Evolutionary conservation across 2,113 vertebrate genomes (phyloP).

Genomic region (Lanius collurio): DNA sequence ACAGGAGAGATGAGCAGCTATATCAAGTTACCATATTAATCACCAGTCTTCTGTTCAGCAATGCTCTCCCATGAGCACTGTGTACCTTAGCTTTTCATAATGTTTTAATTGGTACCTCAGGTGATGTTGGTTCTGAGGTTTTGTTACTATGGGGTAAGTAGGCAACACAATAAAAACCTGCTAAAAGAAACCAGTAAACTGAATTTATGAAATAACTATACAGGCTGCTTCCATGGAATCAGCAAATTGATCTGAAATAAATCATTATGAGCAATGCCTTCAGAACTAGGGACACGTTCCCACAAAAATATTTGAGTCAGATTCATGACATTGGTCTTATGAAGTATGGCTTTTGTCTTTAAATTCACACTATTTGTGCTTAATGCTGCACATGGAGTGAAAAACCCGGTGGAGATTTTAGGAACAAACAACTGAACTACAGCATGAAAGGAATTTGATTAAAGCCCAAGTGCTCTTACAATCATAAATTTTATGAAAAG

Average conservation of each 20-base stretch:
- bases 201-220: neutral
- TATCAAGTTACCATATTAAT: neutral
- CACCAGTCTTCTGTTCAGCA: neutral
- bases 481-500: neutral
- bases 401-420: neutral
- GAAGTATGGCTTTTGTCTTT: neutral
- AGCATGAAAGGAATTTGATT: neutral
- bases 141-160: conserved; percentile 10
- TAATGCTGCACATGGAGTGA: neutral
- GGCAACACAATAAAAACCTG: neutral
- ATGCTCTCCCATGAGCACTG: neutral
- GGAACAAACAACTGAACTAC: neutral
- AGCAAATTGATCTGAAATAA: neutral
- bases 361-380: neutral
- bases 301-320: neutral
- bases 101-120: conserved; percentile 3
- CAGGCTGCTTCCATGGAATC: neutral
- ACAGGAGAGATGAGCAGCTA: neutral
- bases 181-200: neutral
- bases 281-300: neutral
- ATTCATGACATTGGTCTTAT: neutral
- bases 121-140: neutral
- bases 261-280: neutral
- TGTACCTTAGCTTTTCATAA: neutral
- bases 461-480: neutral